phyloP scores from a whole-genome alignment of 2,113 vertebrate species.

The Crotophaga sulcirostris region DNA sequence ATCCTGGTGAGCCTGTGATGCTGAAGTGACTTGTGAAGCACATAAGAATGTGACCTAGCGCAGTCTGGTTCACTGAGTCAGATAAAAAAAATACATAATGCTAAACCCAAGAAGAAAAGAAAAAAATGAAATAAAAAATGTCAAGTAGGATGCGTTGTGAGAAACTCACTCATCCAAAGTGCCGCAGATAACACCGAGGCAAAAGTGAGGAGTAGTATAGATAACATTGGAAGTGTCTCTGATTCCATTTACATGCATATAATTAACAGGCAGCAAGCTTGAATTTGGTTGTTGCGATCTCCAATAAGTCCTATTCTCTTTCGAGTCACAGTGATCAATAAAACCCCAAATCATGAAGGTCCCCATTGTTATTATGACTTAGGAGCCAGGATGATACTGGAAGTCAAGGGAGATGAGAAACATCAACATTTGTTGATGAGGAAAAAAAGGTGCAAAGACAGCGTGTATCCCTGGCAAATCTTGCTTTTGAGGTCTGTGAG shows the following conservation, averaged over 20 bases:
- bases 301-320: not conserved
- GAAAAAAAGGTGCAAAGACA: not conserved
- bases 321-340: too few species aligned
- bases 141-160: not conserved
- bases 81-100: not conserved
- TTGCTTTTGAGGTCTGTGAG: not conserved
- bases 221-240: not conserved
- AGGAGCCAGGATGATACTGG: not conserved
- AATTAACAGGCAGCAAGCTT: not conserved
- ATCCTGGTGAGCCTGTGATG: not conserved
- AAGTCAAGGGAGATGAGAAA: not conserved
- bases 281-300: not conserved
- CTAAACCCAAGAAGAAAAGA: not conserved
- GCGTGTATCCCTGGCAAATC: accelerated
- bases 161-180: not conserved
- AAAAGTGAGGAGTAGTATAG: not conserved
- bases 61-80: not conserved
- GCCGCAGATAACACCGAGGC: not conserved
- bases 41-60: not conserved
- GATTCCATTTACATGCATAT: not conserved
- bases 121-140: not conserved
- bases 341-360: not conserved
- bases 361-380: accelerated
- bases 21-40: not conserved
- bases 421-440: accelerated